Conservation (phyloP, 2,113 vertebrate genomes). For the Phylloscopus trochilus region DNA sequence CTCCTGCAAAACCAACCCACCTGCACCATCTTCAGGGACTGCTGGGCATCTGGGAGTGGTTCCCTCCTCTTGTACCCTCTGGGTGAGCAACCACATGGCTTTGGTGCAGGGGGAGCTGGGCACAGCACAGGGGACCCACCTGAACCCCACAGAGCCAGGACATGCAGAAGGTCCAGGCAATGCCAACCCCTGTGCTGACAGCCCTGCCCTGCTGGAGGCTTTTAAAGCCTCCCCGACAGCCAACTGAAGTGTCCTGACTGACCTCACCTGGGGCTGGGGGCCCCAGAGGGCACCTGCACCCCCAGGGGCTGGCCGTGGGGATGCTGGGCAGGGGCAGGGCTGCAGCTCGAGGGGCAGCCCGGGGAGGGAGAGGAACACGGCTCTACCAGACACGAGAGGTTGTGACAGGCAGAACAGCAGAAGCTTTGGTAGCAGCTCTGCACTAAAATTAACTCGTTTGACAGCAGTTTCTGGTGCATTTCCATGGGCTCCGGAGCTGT, state of each 20-base stretch:
- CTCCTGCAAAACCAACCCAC: neutral
- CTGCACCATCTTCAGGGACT: neutral
- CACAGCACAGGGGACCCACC: neutral
- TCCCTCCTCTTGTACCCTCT: neutral
- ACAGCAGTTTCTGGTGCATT: neutral
- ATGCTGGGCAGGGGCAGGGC: neutral
- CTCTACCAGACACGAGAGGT: neutral
- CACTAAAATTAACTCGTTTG: conserved; percentile 13
- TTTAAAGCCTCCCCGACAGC: neutral
- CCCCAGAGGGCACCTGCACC: neutral
- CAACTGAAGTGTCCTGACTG: neutral
- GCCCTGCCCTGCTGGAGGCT: neutral
- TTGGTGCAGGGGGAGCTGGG: too few relatives aligned
- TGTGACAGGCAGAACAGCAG: neutral
- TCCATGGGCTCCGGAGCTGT: neutral
- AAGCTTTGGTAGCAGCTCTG: neutral
- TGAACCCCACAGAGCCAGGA: neutral
- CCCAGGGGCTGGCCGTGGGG: accelerated
- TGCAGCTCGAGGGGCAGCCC: accelerated
- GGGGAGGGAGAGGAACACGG: accelerated
- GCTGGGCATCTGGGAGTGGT: accelerated
- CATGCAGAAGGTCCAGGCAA: neutral
- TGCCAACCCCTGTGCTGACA: accelerated
- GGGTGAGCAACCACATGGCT: neutral
- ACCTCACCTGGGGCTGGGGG: neutral